Percentiles rank a stretch among this genome's conserved stretches.
phyloP scores from a whole-genome alignment of 1,140 invertebrate species.

The Atta texana region DNA sequence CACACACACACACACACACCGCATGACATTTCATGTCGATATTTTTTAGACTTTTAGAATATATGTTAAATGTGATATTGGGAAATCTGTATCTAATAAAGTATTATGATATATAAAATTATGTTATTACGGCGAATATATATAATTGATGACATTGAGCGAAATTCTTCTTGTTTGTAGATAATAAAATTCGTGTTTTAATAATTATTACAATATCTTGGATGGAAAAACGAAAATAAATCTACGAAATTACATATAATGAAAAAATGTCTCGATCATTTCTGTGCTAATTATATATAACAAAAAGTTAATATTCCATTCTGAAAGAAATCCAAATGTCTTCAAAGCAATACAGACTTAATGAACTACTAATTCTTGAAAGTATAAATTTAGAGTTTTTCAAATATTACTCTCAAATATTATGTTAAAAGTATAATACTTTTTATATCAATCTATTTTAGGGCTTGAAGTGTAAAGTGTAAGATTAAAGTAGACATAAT shows the following conservation, averaged over 20 bases:
- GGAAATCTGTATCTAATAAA: neutral
- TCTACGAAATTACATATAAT: neutral
- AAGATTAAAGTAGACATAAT: neutral
- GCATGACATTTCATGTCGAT: too few relatives aligned
- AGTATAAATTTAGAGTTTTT: neutral
- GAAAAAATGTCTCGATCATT: neutral
- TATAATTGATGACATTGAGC: neutral
- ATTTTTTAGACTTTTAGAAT: too few relatives aligned
- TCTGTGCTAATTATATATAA: neutral
- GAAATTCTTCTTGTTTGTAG: neutral
- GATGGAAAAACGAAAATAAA: neutral
- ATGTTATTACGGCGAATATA: neutral
- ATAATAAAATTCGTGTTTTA: neutral
- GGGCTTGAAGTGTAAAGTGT: neutral
- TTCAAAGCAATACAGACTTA: neutral
- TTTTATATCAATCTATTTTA: conserved; percentile 33
- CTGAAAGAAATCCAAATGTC: conserved; percentile 12
- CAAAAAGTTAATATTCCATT: neutral
- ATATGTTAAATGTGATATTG: neutral
- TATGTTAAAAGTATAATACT: neutral
- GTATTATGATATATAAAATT: neutral
- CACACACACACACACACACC: too few relatives aligned
- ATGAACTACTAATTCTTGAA: neutral
- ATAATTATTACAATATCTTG: neutral
- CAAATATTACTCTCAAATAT: conserved; percentile 3